phyloP scores from a whole-genome alignment of 1,140 invertebrate species.

The Drosophila kohkoa region DNA sequence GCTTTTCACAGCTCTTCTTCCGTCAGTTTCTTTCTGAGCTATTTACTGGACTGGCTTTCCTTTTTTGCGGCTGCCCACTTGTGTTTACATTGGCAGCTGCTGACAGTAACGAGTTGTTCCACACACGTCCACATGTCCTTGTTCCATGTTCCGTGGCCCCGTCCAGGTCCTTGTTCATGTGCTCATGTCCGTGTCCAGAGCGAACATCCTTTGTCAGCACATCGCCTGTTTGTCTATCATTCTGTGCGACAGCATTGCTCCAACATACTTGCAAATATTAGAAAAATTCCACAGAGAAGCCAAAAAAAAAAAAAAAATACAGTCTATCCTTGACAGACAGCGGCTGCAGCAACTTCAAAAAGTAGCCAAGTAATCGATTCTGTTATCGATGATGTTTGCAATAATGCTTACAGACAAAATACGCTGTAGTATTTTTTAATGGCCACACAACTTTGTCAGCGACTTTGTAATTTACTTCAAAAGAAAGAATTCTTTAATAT shows the following conservation, averaged over 20 bases:
- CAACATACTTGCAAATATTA: conserved; percentile 67
- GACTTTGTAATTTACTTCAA: conserved; percentile 19
- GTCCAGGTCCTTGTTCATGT: conserved; percentile 22
- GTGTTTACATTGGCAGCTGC: conserved; percentile 80
- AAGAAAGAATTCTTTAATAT: too few species aligned
- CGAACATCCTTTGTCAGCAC: conserved; percentile 76
- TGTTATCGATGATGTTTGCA: conserved; percentile 71
- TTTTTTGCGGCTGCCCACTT: conserved; percentile 73
- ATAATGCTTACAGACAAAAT: conserved; percentile 38
- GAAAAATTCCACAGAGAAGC: conserved; percentile 27
- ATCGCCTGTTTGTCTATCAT: conserved; percentile 80
- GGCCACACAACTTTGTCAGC: not conserved
- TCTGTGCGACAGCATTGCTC: conserved; percentile 44
- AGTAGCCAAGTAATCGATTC: conserved; percentile 58
- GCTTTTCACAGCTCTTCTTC: conserved; percentile 45
- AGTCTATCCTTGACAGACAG: conserved; percentile 6
- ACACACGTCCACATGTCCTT: conserved; percentile 63
- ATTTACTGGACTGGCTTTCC: conserved; percentile 57
- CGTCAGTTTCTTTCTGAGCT: conserved; percentile 44
- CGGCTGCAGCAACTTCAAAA: conserved; percentile 26
- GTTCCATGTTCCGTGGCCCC: conserved; percentile 7
- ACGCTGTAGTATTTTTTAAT: not conserved
- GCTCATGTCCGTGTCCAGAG: conserved; percentile 36
- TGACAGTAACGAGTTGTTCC: conserved; percentile 82
- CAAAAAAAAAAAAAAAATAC: conserved; percentile 38